These are phyloP conservation scores for Gortyna flavago DNA, from an alignment of 2,888 invertebrate genomes.

Conservation along the genomic window DNA sequence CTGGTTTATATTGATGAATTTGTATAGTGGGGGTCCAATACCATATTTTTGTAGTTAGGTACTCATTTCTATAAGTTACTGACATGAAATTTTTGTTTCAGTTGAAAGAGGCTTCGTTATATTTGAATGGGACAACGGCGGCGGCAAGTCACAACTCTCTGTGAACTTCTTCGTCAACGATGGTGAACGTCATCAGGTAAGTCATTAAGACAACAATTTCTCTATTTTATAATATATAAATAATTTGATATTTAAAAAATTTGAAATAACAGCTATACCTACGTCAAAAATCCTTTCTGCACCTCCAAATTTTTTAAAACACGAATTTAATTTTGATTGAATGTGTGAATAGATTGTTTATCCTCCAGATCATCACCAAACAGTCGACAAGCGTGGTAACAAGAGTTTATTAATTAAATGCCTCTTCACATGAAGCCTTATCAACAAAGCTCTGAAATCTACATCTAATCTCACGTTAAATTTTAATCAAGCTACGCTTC, in stretches of 20 bases:
- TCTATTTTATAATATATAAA: background rate
- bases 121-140: constrained; percentile 61
- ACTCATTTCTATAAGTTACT: background rate
- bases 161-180: constrained; percentile 54
- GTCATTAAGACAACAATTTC: background rate
- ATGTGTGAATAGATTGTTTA: background rate
- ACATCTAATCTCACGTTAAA: background rate
- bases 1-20: background rate
- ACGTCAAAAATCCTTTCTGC: background rate
- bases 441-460: background rate
- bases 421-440: background rate
- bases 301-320: background rate
- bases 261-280: too few relatives aligned
- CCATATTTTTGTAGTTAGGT: background rate
- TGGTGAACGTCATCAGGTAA: constrained; percentile 61
- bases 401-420: background rate
- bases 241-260: too few relatives aligned
- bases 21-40: background rate
- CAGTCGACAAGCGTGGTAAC: background rate
- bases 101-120: constrained; percentile 58
- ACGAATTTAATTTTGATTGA: background rate
- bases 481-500: background rate
- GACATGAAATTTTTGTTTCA: constrained; percentile 41
- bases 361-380: background rate
- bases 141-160: constrained; percentile 50